Conservation (phyloP, 30 jellyfish, hydroid and myxozoan genomes). For the Hydractinia symbiolongicarpus region DNA sequence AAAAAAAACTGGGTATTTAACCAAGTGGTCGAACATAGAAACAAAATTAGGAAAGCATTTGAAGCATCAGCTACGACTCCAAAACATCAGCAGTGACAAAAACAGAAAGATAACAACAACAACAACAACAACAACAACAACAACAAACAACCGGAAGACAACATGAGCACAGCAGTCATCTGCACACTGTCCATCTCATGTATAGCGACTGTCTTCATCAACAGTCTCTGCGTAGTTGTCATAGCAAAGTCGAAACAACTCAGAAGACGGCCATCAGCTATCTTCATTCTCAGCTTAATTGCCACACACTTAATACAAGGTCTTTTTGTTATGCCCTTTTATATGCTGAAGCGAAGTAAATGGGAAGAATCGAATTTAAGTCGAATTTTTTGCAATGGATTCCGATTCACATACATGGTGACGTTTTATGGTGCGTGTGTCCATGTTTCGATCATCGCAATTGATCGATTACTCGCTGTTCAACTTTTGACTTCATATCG, state of each 20-base stretch:
- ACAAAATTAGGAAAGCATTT: too few species aligned
- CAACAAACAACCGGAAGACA: too few species aligned
- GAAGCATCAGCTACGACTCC: too few species aligned
- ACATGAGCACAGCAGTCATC: neutral
- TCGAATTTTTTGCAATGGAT: constrained; percentile 1
- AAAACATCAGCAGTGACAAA: too few species aligned
- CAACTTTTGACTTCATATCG: neutral
- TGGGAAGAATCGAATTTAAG: neutral
- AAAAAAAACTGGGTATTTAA: too few species aligned
- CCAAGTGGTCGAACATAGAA: too few species aligned
- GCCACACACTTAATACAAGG: constrained; percentile 15
- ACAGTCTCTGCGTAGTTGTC: constrained; percentile 12
- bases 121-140: too few species aligned
- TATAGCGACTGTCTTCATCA: neutral
- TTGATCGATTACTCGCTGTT: neutral
- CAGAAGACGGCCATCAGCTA: neutral
- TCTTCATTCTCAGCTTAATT: constrained; percentile 11
- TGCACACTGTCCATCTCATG: neutral
- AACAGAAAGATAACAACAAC: too few species aligned
- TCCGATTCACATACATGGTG: constrained; percentile 14
- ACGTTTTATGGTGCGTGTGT: constrained; percentile 25
- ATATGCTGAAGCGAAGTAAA: neutral
- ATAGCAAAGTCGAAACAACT: neutral
- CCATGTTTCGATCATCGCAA: neutral
- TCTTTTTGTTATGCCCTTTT: constrained; percentile 10